phyloP scores from a whole-genome alignment of 2,797 vertebrate genomes.

The Centroberyx gerrardi region DNA sequence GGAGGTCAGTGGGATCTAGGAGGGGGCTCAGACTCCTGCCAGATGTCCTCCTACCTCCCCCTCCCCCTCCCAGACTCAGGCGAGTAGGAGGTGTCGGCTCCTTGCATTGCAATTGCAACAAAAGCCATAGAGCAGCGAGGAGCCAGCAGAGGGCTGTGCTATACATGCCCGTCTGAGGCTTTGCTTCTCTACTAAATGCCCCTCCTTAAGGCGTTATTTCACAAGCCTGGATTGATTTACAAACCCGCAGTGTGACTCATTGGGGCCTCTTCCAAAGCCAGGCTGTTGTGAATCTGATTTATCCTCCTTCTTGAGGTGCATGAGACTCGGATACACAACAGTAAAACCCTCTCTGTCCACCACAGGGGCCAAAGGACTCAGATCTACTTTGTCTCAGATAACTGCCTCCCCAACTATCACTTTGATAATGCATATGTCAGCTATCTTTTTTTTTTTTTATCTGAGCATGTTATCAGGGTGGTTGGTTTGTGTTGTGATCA shows the following conservation, averaged over 20 bases:
- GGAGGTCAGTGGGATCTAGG: slow-evolving; percentile 67
- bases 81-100: slow-evolving; percentile 42
- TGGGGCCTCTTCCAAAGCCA: slow-evolving; percentile 17
- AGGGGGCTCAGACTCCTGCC: slow-evolving; percentile 76
- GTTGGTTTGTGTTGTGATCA: slow-evolving; percentile 35
- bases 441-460: slow-evolving; percentile 17
- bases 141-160: slow-evolving; percentile 29
- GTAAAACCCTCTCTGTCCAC: neutral
- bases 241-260: slow-evolving; percentile 30
- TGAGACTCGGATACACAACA: slow-evolving; percentile 17
- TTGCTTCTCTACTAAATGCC: slow-evolving; percentile 19
- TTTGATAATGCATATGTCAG: neutral
- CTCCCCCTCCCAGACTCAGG: slow-evolving; percentile 65
- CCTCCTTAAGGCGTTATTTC: slow-evolving; percentile 30
- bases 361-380: slow-evolving; percentile 17
- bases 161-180: slow-evolving; percentile 6
- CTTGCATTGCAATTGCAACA: slow-evolving; percentile 73
- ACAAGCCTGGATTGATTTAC: slow-evolving; percentile 54
- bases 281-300: slow-evolving; percentile 38
- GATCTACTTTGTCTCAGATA: neutral
- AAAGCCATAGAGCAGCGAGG: slow-evolving; percentile 59
- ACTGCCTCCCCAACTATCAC: neutral
- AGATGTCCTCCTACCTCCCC: slow-evolving; percentile 85
- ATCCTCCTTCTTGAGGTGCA: neutral
- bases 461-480: slow-evolving; percentile 7